Evolutionary conservation across 1,140 invertebrate species (phyloP), one percentile per base, ranked within the genome.

Genomic region (Ectropis grisescens): DNA sequence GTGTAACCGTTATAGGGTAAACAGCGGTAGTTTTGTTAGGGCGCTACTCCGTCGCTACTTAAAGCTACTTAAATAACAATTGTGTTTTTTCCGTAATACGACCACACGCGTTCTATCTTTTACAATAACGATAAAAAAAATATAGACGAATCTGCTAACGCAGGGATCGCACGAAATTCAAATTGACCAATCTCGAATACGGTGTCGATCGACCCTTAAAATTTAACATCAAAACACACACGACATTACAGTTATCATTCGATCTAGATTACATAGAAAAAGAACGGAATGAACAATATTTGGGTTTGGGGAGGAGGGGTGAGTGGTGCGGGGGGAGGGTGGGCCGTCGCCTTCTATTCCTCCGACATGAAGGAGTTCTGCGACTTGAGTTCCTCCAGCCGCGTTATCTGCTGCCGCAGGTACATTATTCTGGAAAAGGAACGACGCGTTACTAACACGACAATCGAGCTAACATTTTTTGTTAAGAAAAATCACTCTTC

Each of bases 321-420:
- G 41, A 13, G 22, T 26, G 36, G 4, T 29, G 34, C 22, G 14
- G 35, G 34, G 37, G 37, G 29, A 33, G 32, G 30, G 45, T 38
- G 13, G 45, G 38, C 64, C 72, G 65, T 59, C 52, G 43, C 37
- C 16, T 39, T 66, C 64, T 78, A 75, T 82, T 91, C 89, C 54
- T 92, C 91, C 67, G 89, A 91, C 90, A 93, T 93, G 71, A 94
- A 94, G 59, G 92, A 93, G 87, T 94, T 94, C 88, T 93, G 92
- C 83, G 91, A 93, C 87, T 94, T 95, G 83, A 94, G 86, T 84
- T 93, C 91, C 87, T 95, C 93, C 82, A 95, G 83, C 58, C 88
- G 90, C 80, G 91, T 89, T 57, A 94, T 94, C 88, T 94, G 93
- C 83, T 94, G 92, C 71, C 92, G 90, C 64, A 95, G 86, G 87